phyloP scores from a whole-genome alignment of 1,140 invertebrate genomes.

The Colletes latitarsis region DNA sequence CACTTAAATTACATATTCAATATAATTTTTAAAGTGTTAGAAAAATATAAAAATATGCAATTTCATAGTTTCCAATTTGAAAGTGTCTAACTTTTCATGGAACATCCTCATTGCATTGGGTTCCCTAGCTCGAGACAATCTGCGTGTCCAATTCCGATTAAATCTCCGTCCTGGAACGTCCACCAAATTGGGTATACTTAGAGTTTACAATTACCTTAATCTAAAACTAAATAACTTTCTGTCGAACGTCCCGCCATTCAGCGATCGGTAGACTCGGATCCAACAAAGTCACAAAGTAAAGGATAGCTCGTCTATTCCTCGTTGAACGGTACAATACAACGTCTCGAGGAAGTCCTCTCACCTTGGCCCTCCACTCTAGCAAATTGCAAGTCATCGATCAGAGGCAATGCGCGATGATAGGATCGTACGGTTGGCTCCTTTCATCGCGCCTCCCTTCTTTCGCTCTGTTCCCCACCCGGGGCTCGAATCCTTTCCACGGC shows the following conservation, averaged over 20 bases:
- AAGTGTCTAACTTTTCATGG: no score
- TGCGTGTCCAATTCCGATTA: no score
- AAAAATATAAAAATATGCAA: no score
- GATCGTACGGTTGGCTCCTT: neutral
- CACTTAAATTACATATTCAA: no score
- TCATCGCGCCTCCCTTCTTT: neutral
- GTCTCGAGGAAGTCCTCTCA: neutral
- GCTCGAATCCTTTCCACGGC: conserved; percentile 1
- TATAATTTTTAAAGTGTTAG: no score
- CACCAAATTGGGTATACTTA: no score
- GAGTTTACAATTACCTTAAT: no score
- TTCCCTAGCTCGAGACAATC: no score
- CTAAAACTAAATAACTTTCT: no score
- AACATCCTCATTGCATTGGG: no score
- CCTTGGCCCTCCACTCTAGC: neutral
- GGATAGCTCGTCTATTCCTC: neutral
- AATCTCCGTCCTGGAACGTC: no score
- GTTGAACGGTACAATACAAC: neutral
- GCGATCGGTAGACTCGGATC: neutral
- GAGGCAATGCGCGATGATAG: neutral
- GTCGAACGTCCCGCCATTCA: neutral
- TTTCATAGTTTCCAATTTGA: no score
- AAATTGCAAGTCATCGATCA: conserved; percentile 22
- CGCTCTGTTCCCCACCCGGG: neutral
- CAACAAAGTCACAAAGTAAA: neutral